Evolutionary conservation across 1,140 invertebrate species (phyloP).

Genomic region (Pseudomyrmex flavicornis): DNA sequence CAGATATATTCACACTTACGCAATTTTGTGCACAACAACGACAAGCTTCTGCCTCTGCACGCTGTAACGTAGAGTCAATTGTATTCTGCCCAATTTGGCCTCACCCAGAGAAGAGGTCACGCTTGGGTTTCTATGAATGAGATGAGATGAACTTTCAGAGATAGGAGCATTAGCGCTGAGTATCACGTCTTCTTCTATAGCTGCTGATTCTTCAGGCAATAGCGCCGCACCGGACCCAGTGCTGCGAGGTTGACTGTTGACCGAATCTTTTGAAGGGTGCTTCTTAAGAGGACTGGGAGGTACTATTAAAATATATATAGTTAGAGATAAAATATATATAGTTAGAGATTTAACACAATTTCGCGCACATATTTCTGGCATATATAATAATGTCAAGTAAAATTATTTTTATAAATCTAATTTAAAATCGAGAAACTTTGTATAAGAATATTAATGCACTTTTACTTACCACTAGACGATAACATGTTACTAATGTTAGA

Average conservation of each 20-base stretch:
- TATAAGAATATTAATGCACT: slow-evolving; percentile 10
- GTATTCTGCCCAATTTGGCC: slow-evolving; percentile 91
- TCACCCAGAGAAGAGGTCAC: slow-evolving; percentile 88
- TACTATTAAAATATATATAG: slow-evolving; percentile 69
- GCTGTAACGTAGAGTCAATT: slow-evolving; percentile 94
- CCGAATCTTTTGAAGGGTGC: slow-evolving; percentile 81
- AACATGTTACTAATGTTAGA: slow-evolving; percentile 75
- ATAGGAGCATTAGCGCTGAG: slow-evolving; percentile 51
- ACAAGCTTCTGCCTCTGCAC: slow-evolving; percentile 92
- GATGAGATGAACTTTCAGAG: slow-evolving; percentile 71
- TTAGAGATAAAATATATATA: slow-evolving; percentile 48
- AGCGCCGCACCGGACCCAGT: slow-evolving; percentile 65
- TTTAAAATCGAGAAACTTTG: not conserved
- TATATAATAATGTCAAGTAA: too few relatives aligned
- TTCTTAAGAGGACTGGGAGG: slow-evolving; percentile 79
- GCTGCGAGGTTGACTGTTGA: slow-evolving; percentile 81
- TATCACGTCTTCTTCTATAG: slow-evolving; percentile 78
- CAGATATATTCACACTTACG: slow-evolving; percentile 87
- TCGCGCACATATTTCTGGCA: not conserved
- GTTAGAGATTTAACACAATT: not conserved
- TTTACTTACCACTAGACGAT: slow-evolving; percentile 70
- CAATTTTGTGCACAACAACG: slow-evolving; percentile 94
- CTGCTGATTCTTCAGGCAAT: slow-evolving; percentile 64
- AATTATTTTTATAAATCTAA: not conserved
- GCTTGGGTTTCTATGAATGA: slow-evolving; percentile 83